Conservation (phyloP, 2,113 vertebrate species). For the Strix aluco region DNA sequence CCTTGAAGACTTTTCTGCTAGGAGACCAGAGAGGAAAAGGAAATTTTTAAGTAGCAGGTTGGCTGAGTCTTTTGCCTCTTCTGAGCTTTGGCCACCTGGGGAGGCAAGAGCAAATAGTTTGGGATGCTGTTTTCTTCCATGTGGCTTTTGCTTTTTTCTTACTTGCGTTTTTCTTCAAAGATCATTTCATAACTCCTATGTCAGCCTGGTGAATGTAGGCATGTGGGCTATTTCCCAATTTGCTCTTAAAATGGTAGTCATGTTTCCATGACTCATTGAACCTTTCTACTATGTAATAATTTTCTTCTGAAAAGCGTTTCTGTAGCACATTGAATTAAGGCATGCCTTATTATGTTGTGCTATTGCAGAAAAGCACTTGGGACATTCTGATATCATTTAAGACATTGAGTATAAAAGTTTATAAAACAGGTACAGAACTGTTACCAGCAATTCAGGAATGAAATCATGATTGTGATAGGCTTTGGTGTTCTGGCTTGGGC, state of each 20-base stretch:
- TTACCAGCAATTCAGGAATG: neutral
- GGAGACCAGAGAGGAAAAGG: neutral
- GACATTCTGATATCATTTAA: neutral
- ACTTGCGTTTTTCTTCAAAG: neutral
- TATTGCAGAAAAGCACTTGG: neutral
- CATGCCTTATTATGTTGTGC: neutral
- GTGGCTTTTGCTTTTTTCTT: neutral
- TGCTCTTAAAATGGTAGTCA: neutral
- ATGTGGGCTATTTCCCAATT: neutral
- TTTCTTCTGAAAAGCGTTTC: neutral
- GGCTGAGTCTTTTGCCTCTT: neutral
- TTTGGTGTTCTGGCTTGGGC: neutral
- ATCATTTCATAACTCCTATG: neutral
- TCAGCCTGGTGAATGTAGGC: neutral
- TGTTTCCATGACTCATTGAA: neutral
- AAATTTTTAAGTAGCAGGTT: neutral
- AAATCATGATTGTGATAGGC: neutral
- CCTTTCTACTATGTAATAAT: neutral
- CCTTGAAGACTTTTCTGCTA: neutral
- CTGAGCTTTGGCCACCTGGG: neutral
- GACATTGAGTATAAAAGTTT: neutral
- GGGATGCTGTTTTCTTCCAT: neutral
- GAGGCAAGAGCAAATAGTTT: neutral
- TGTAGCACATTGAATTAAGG: neutral
- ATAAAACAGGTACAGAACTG: neutral